Base-by-base conservation (phyloP, 2,888 invertebrate species). In the Sphaeridia pumilis region DNA sequence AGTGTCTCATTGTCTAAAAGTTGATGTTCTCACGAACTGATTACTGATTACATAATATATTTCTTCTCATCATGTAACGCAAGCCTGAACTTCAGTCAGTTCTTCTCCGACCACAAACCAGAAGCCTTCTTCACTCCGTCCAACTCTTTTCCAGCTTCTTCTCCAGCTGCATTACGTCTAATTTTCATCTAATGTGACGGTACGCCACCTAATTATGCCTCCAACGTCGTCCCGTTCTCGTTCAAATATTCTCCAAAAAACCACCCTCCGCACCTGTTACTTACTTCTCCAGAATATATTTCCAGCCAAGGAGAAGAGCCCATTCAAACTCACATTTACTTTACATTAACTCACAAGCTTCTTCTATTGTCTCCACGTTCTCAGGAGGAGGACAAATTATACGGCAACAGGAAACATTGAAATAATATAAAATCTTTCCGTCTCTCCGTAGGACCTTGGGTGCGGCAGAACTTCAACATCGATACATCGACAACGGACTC, bases 1-100 rank as follows among this genome's bases (percentile, higher is more conserved):
- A 53, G n/a, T n/a, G n/a, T 56, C 56, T 56, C 52, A 56, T 56
- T 56, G 56, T 56, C 56, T 56, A n/a, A n/a, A 50, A 53, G 47
- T 53, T 53, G 50, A 53, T 53, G 49, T 56, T 56, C 56, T 56
- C 56, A 56, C 56, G 56, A 56, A n/a, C n/a, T n/a, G n/a, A n/a
- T n/a, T n/a, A 56, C 49, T 50, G 53, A 53, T 51, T 46, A 38
- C 31, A 31, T 5, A 17, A 38, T 38, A 20, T 14, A 31, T 31
- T 31, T 14, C 7, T 14, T 31, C 31, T 10, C 31, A 31, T 31
- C 10, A 7, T 31, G 12, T 38, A 17, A 14, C 38, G 5, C 10
- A 5, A 17, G 17, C 7, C 17, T 38, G 5, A 17, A 38, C 38
- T 10, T 14, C 20, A 38, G 17, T 17, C 17, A n/a, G n/a, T n/a